Evolutionary conservation across 2,113 vertebrate genomes (phyloP).

Genomic region (Eptesicus fuscus): DNA sequence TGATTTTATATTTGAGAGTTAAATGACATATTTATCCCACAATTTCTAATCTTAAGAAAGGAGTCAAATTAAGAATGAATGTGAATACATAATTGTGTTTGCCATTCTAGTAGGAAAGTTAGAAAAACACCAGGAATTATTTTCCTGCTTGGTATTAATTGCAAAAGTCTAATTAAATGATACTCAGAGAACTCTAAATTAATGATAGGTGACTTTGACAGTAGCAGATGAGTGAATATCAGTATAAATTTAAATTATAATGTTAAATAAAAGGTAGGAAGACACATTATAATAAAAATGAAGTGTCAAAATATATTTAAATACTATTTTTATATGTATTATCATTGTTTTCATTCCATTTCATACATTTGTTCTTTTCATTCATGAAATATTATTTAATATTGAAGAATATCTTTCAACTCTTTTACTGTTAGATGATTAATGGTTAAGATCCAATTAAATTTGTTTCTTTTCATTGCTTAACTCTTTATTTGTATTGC

Average conservation of each 20-base stretch:
- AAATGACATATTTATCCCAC: not conserved
- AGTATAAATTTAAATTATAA: slow-evolving; percentile 36
- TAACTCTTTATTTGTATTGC: not conserved
- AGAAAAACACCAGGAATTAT: not conserved
- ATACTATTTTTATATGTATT: not conserved
- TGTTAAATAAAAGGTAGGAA: slow-evolving; percentile 27
- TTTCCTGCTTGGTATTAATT: slow-evolving; percentile 8
- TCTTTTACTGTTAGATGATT: not conserved
- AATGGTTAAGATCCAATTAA: not conserved
- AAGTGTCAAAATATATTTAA: slow-evolving; percentile 11
- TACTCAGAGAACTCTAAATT: not conserved
- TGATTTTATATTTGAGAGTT: not conserved
- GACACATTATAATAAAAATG: not conserved
- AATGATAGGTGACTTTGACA: slow-evolving; percentile 33
- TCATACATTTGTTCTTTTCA: not conserved
- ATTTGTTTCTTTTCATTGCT: not conserved
- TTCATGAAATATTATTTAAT: not conserved
- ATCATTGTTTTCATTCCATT: not conserved
- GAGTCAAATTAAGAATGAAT: not conserved
- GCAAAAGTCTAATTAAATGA: not conserved
- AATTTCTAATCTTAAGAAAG: not conserved
- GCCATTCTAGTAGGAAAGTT: not conserved
- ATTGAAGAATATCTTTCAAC: not conserved
- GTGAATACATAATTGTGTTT: not conserved
- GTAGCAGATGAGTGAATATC: not conserved